Conservation (phyloP, 2,888 invertebrate species). For the Chaetogeoica ovagalla region DNA sequence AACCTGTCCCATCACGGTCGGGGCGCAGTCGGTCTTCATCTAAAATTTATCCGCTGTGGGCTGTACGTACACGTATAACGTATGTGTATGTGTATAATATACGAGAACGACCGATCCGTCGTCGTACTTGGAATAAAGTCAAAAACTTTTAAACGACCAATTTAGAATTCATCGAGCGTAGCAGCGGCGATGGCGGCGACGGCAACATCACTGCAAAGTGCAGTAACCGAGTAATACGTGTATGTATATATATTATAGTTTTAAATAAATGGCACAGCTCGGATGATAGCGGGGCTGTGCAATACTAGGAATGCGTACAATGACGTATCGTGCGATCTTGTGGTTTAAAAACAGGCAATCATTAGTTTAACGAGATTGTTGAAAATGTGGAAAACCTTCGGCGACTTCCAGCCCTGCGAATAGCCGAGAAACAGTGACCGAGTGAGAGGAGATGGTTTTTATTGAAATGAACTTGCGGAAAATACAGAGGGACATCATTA, state of each 20-base stretch:
- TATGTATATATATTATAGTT: not conserved
- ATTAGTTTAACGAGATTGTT: constrained; percentile 42
- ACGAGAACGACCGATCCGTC: not conserved
- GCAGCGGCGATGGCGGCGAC: not conserved
- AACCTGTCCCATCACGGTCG: not conserved
- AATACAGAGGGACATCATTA: too few species aligned
- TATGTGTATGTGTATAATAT: not conserved
- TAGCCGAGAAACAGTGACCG: not conserved
- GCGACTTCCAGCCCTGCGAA: not conserved
- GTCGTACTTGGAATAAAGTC: constrained; percentile 3
- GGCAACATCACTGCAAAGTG: not conserved
- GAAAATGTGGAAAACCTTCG: constrained; percentile 20
- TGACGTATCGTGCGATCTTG: constrained; percentile 27
- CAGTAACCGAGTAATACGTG: not conserved
- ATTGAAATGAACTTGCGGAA: too few species aligned
- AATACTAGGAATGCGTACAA: not conserved
- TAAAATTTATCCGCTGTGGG: too few species aligned
- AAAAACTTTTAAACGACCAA: constrained; percentile 38
- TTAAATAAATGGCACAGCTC: not conserved
- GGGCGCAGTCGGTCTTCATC: too few species aligned
- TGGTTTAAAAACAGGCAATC: constrained; percentile 20
- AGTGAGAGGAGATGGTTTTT: too few species aligned
- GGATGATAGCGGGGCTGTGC: not conserved
- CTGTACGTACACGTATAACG: too few species aligned
- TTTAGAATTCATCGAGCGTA: constrained; percentile 28